A percentile compares a stretch with the other conserved stretches of the same genome.
phyloP scores from a whole-genome alignment of 2,888 invertebrate genomes.

The Drosophila eohydei region DNA sequence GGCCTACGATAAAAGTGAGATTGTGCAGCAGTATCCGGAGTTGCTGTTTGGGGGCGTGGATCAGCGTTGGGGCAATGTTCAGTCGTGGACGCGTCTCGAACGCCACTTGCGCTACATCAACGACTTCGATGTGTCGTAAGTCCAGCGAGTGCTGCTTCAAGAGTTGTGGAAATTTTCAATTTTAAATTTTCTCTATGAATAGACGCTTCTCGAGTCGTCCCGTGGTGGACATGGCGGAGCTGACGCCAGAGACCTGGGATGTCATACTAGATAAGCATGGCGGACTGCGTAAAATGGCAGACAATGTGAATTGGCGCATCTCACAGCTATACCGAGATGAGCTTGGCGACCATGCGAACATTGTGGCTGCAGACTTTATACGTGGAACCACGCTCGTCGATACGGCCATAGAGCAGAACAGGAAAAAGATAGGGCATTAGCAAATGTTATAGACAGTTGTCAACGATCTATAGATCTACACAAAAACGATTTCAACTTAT shows the following conservation, averaged over 20 bases:
- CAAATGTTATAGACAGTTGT: background rate
- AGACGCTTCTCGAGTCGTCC: conserved; percentile 83
- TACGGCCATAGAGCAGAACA: conserved; percentile 83
- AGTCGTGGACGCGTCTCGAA: conserved; percentile 86
- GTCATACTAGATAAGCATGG: conserved; percentile 87
- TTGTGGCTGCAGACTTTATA: conserved; percentile 88
- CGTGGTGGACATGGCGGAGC: conserved; percentile 89
- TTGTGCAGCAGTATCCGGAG: conserved; percentile 82
- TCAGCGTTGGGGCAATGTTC: conserved; percentile 89
- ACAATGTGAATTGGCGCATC: conserved; percentile 87
- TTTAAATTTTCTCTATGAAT: background rate
- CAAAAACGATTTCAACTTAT: background rate
- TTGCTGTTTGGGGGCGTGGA: conserved; percentile 87
- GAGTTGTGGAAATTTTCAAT: background rate
- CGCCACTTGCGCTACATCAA: conserved; percentile 85
- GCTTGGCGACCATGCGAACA: conserved; percentile 86
- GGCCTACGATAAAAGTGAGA: conserved; percentile 85
- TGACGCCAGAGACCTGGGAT: conserved; percentile 88
- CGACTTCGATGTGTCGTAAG: conserved; percentile 81
- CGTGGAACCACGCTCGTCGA: conserved; percentile 87
- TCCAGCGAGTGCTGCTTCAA: background rate
- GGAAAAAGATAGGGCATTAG: conserved; percentile 62
- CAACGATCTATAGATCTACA: background rate
- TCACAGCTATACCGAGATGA: conserved; percentile 86
- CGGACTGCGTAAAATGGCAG: conserved; percentile 88